Base-by-base conservation (phyloP, 2,797 vertebrate genomes). In the Tokudaia muenninki region DNA sequence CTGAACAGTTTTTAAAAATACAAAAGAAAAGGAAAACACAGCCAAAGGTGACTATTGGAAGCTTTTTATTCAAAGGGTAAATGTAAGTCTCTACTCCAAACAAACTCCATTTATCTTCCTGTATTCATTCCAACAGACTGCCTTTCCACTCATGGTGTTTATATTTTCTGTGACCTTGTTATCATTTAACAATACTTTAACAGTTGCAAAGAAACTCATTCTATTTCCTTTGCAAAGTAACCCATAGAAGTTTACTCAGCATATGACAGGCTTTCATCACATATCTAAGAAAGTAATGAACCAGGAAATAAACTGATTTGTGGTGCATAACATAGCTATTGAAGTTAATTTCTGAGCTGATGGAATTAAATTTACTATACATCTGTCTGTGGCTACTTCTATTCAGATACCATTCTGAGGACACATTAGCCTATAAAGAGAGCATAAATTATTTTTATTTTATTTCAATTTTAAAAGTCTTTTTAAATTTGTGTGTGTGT, bases 231-330 rank as follows among this genome's bases (percentile, higher is more conserved):
- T 65, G 26, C 26, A 63, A 63, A 12, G 61, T 29, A 63, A 21
- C 8, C 41, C 52, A 72, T 57, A 34, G n/a, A 50, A 90, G n/a
- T 29, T n/a, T 67, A 37, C 21, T 63, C 22, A 26, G 86, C 65
- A 81, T 34, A 63, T 2, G 61, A 11, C 9, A 92, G n/a, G 24
- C 4, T 24, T 21, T 83, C 72, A 55, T 14, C 26, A 87, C 80
- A 91, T 47, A 65, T 41, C 5, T 65, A 5, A 88, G 78, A 72
- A 90, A 90, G 79, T n/a, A 96, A 82, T 57, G 44, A 90, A 72
- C 14, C 37, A 11, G 29, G 34, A 31, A 31, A 3, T 65, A 63
- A 88, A 8, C 52, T 92, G 50, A 91, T 52, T 81, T 83, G 75
- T 31, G 16, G 13, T 52, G 50, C n/a, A 90, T 50, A 82, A 91